A percentile compares a stretch with the other conserved stretches of the same genome.
phyloP scores from a whole-genome alignment of 2,888 invertebrate species.

The Acrobasis consociella region DNA sequence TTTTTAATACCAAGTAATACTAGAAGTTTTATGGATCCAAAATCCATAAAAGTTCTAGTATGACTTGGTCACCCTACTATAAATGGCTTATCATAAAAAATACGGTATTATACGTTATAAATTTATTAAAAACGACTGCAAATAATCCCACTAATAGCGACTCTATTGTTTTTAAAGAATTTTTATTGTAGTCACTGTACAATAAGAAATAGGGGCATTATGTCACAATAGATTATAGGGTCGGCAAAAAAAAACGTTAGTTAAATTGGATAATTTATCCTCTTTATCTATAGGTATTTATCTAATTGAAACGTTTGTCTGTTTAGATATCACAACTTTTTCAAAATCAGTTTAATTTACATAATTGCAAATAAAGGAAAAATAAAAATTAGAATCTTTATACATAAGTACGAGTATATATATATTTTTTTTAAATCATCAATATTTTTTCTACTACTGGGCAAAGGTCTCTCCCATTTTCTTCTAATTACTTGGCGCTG shows the following conservation, averaged over 20 bases:
- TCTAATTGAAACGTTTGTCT: slow-evolving; percentile 5
- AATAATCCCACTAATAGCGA: slow-evolving; percentile 27
- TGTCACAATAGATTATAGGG: slow-evolving; percentile 20
- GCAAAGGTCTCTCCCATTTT: too few species aligned
- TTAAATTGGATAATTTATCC: slow-evolving; percentile 11
- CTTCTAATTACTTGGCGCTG: too few species aligned
- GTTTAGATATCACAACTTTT: not conserved
- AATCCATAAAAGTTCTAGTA: not conserved
- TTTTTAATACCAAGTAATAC: too few species aligned
- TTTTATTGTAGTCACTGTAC: slow-evolving; percentile 59
- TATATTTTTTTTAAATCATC: too few species aligned
- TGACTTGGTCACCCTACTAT: not conserved
- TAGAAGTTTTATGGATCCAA: too few species aligned
- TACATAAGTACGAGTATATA: too few species aligned
- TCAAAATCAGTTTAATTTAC: too few species aligned
- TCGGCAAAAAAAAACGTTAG: slow-evolving; percentile 1
- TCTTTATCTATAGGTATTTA: not conserved
- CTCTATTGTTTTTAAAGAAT: slow-evolving; percentile 49
- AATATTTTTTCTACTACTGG: too few species aligned
- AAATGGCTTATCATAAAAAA: not conserved
- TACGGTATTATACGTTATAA: slow-evolving; percentile 2
- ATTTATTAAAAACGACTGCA: slow-evolving; percentile 11
- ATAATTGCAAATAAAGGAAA: too few species aligned
- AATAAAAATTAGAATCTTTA: too few species aligned
- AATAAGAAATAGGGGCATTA: slow-evolving; percentile 21